Percentiles rank a stretch among this genome's conserved stretches.
Conservation (phyloP, 2,888 invertebrate genomes). For the Germaria angustata region DNA sequence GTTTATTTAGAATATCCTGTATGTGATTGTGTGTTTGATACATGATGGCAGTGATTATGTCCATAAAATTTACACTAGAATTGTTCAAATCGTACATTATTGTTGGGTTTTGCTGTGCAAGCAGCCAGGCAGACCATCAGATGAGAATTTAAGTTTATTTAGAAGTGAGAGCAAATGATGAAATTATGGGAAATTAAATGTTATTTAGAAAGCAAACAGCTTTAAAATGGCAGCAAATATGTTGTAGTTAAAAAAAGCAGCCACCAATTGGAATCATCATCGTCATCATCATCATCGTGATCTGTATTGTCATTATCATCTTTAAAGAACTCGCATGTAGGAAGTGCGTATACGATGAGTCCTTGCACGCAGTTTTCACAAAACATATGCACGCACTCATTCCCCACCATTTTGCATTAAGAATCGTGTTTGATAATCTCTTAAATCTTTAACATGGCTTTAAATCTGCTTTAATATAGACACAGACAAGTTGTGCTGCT, state of each 20-base stretch:
- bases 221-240: conserved; percentile 3
- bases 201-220: conserved; percentile 56
- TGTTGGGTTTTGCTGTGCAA: background rate
- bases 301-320: conserved; percentile 3
- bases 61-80: conserved; percentile 61
- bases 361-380: conserved; percentile 38
- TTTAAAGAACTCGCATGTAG: background rate
- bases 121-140: conserved; percentile 14
- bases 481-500: conserved; percentile 23
- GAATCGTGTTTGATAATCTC: conserved; percentile 52
- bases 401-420: conserved; percentile 28
- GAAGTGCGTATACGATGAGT: conserved; percentile 45
- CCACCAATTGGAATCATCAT: conserved; percentile 7
- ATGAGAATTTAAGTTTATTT: conserved; percentile 22
- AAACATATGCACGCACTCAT: conserved; percentile 50
- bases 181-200: conserved; percentile 55
- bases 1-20: background rate
- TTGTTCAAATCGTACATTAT: conserved; percentile 46
- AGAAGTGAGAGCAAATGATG: conserved; percentile 31
- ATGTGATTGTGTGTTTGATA: conserved; percentile 26
- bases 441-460: conserved; percentile 58
- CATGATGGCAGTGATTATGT: conserved; percentile 61
- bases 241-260: background rate
- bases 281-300: background rate
- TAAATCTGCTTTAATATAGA: conserved; percentile 26